Evolutionary conservation across 2,888 invertebrate genomes (phyloP), one percentile per base, ranked within the genome.

Genomic region (Sinelater perroti): DNA sequence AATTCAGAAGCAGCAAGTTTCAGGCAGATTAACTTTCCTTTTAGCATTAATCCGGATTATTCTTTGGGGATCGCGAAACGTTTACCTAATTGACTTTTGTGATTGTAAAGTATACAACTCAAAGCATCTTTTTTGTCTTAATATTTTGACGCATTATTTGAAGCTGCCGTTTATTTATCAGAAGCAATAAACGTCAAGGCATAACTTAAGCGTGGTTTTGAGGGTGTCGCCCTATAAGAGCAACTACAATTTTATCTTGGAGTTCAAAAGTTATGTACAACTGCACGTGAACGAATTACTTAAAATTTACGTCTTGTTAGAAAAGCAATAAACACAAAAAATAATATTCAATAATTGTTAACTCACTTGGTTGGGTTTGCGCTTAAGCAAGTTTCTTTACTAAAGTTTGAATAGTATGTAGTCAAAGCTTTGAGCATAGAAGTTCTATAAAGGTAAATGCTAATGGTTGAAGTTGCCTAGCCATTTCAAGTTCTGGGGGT

Each of bases 1-100:
- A 61, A 59, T 60, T 61, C 56, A 51, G 16, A 50, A 35, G 56
- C 56, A 63, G 57, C 61, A 47, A 54, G 44, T 61, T 61, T 61
- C 50, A 60, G 57, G 60, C 56, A 55, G 57, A 61, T 63, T 60
- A 59, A 61, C 60, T 63, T 61, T 61, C 60, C 61, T 60, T 56
- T 63, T 50, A 56, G 52, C 60, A 60, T 63, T 63, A 62, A 64
- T 62, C 58, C 58, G 60, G 62, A 62, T 64, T 57, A 64, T 64
- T 60, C 57, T 45, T 42, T 21, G 20, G 51, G 61, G 56, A 57
- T 62, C 60, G 50, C 54, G 52, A 51, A 52, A 58, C 60, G 53
- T 55, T 60, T 53, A 64, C 62, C 55, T 64, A 64, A 62, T 64
- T 63, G 61, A 56, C 61, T 64, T 57, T 53, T 53, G 50, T 54